A percentile compares a stretch with the other conserved stretches of the same genome.
Conservation (phyloP, 2,113 vertebrate genomes). For the Ciconia boyciana region DNA sequence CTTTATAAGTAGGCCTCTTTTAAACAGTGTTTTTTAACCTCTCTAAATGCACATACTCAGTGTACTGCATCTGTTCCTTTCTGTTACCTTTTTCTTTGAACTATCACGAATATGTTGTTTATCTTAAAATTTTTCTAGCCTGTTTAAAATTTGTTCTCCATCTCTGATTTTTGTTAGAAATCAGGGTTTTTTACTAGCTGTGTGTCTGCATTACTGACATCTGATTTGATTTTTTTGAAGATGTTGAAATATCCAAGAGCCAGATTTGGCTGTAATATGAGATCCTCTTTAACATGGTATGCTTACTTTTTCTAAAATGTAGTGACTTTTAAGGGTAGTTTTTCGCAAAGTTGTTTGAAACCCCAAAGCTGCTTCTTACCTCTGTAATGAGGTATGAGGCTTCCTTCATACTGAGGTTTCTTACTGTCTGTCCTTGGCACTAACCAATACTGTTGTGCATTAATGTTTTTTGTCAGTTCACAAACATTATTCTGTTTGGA, state of each 20-base stretch:
- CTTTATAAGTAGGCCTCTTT: background rate
- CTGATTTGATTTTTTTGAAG: constrained; percentile 42
- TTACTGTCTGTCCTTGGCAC: background rate
- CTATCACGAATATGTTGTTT: background rate
- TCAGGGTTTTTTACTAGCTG: background rate
- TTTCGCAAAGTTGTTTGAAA: constrained; percentile 10
- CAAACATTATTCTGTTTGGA: background rate
- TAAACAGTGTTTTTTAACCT: background rate
- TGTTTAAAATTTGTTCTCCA: background rate
- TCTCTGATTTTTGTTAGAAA: background rate
- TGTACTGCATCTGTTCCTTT: constrained; percentile 4
- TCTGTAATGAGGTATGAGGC: background rate
- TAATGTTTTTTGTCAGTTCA: background rate
- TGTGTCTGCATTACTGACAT: background rate
- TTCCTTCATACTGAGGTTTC: background rate
- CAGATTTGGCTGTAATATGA: background rate
- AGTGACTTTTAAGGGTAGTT: background rate
- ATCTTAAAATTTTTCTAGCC: background rate
- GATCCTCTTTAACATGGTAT: background rate
- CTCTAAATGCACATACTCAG: background rate
- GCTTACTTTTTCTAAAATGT: background rate
- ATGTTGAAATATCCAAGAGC: constrained; percentile 7
- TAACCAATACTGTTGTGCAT: background rate
- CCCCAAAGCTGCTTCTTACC: background rate
- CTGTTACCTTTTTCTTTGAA: background rate